Conservation (phyloP, 2,797 vertebrate species). For the Cossypha caffra region DNA sequence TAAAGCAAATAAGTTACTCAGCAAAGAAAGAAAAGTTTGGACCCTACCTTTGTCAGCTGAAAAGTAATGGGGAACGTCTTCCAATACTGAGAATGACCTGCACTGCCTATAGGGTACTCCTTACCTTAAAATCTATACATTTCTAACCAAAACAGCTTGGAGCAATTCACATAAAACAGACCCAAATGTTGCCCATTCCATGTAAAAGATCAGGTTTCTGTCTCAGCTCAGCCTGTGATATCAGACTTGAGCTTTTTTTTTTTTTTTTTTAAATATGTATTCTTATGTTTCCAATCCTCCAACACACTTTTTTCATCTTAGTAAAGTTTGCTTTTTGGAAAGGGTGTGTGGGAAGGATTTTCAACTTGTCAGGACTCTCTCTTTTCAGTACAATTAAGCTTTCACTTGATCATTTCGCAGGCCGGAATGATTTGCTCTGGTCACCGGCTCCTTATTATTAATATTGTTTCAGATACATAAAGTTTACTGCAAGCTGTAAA, state of each 20-base stretch:
- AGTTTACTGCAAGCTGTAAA: conserved; percentile 80
- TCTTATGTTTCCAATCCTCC: conserved; percentile 78
- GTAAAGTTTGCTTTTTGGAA: conserved; percentile 46
- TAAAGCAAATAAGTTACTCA: conserved; percentile 43
- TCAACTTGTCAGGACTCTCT: conserved; percentile 57
- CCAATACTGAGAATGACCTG: conserved; percentile 74
- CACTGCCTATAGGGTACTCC: conserved; percentile 54
- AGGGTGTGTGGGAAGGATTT: conserved; percentile 65
- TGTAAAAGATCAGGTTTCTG: conserved; percentile 82
- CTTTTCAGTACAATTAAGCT: conserved; percentile 76
- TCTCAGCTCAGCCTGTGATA: conserved; percentile 74
- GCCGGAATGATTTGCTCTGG: conserved; percentile 75
- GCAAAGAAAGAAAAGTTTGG: conserved; percentile 61
- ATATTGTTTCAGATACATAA: conserved; percentile 78
- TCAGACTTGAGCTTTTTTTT: conserved; percentile 55
- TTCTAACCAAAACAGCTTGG: conserved; percentile 85
- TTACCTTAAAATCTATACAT: conserved; percentile 83
- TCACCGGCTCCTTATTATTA: conserved; percentile 68
- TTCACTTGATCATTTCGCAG: conserved; percentile 77
- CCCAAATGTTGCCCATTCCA: conserved; percentile 83
- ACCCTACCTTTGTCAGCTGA: conserved; percentile 78
- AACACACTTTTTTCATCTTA: conserved; percentile 76
- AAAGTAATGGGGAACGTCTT: conserved; percentile 69
- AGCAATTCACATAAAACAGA: conserved; percentile 84
- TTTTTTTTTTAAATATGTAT: conserved; percentile 64